A percentile compares a stretch with the other conserved stretches of the same genome.
phyloP scores from a whole-genome alignment of 2,113 vertebrate species.

The Paralichthys olivaceus region DNA sequence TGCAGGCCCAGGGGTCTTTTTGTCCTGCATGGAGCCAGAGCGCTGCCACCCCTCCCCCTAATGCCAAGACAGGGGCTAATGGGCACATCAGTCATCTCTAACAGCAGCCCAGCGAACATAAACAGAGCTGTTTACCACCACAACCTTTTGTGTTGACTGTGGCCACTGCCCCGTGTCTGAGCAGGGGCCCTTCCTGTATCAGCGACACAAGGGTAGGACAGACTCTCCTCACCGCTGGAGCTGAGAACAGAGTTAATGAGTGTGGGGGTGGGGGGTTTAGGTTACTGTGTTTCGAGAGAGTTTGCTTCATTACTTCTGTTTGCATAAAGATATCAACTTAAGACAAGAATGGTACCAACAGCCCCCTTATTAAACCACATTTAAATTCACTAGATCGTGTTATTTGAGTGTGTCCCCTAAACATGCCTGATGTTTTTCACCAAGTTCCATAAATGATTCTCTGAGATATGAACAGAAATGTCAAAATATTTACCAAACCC shows the following conservation, averaged over 20 bases:
- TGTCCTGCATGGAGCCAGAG: slow-evolving; percentile 51
- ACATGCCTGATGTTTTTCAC: too few species aligned
- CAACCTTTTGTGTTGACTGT: slow-evolving; percentile 73
- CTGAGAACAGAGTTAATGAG: slow-evolving; percentile 37
- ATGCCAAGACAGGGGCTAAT: slow-evolving; percentile 69
- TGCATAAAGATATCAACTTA: slow-evolving; percentile 9
- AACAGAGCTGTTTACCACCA: slow-evolving; percentile 74
- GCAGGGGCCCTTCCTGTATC: slow-evolving; percentile 51
- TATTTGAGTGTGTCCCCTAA: too few species aligned
- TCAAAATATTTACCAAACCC: too few species aligned
- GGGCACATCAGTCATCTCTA: slow-evolving; percentile 78
- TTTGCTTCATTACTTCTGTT: slow-evolving; percentile 42
- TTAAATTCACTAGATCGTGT: too few species aligned
- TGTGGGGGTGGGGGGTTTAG: not conserved
- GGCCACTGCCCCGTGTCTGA: slow-evolving; percentile 61
- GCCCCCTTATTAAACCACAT: too few species aligned
- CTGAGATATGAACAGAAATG: too few species aligned
- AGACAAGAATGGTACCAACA: slow-evolving; percentile 8
- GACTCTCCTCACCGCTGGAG: slow-evolving; percentile 20
- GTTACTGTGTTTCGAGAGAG: slow-evolving; percentile 47
- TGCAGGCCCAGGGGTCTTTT: slow-evolving; percentile 63
- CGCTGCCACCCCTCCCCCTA: slow-evolving; percentile 34
- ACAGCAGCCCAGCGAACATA: slow-evolving; percentile 71
- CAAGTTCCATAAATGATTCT: too few species aligned
- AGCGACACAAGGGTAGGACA: slow-evolving; percentile 34